These are phyloP conservation scores for Enteromius paludinosus DNA, from an alignment of 2,797 vertebrate species.

Conservation along the genomic window DNA sequence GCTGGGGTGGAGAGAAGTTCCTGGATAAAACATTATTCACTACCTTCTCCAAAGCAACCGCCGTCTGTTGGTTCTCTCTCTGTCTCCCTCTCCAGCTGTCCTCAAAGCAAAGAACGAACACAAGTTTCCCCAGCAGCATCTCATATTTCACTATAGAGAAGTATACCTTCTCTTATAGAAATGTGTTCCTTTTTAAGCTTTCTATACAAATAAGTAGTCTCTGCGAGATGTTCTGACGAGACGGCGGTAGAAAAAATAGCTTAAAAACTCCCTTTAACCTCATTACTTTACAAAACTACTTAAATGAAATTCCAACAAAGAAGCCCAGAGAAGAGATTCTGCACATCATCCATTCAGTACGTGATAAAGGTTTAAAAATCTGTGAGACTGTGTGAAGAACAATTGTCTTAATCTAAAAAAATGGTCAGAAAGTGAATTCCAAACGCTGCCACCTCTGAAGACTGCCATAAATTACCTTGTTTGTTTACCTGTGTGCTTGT, in stretches of 20 bases:
- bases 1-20: constrained; percentile 64
- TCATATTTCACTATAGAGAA: constrained; percentile 25
- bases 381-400: constrained; percentile 14
- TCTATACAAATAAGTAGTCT: neutral
- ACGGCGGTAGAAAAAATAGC: neutral
- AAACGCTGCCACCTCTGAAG: constrained; percentile 71
- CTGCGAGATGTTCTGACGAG: neutral
- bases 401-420: constrained; percentile 26
- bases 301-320: constrained; percentile 12
- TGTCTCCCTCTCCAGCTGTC: constrained; percentile 23
- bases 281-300: constrained; percentile 32
- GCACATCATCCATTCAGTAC: constrained; percentile 22
- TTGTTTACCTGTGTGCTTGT: constrained; percentile 81
- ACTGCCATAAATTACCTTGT: constrained; percentile 74
- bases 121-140: constrained; percentile 18
- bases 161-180: neutral
- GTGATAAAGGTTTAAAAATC: constrained; percentile 24
- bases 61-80: constrained; percentile 69
- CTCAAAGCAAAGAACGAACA: constrained; percentile 31
- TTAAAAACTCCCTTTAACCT: constrained; percentile 15
- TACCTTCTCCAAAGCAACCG: constrained; percentile 60
- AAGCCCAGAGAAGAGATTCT: neutral
- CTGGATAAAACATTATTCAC: constrained; percentile 65
- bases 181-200: neutral
- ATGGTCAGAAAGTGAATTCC: constrained; percentile 47